phyloP scores from a whole-genome alignment of 2,113 vertebrate species.

The Microcebus jonahi region DNA sequence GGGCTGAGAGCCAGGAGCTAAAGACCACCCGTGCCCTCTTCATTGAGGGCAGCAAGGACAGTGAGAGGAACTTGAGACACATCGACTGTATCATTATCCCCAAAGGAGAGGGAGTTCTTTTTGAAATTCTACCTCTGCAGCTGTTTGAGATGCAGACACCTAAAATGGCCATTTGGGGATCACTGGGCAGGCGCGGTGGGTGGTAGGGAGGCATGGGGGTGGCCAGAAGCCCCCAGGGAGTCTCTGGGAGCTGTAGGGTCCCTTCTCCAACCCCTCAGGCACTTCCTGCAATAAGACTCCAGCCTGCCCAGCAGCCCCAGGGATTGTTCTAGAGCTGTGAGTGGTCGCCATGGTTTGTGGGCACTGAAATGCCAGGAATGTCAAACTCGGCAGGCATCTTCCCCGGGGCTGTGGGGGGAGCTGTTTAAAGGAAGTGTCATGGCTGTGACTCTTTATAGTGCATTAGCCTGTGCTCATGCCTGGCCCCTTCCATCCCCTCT shows the following conservation, averaged over 20 bases:
- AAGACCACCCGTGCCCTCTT: neutral
- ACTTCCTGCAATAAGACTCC: neutral
- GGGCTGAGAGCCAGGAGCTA: neutral
- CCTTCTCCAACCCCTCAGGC: neutral
- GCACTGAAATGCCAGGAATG: conserved; percentile 23
- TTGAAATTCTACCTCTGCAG: neutral
- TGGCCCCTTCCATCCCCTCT: neutral
- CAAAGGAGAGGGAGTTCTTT: no score
- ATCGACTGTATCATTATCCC: neutral
- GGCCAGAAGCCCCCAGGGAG: neutral
- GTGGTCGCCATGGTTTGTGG: neutral
- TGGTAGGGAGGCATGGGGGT: neutral
- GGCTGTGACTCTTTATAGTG: neutral
- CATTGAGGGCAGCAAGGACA: neutral
- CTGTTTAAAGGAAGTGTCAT: no score
- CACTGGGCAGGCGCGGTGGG: neutral
- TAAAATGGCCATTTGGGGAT: no score
- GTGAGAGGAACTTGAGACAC: neutral
- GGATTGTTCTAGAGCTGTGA: neutral
- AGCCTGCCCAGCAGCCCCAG: neutral
- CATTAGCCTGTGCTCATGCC: neutral
- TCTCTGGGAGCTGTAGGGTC: no score
- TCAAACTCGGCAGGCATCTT: neutral
- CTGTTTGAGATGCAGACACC: fast-evolving
- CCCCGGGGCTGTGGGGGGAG: neutral